phyloP scores from a whole-genome alignment of 2,888 invertebrate genomes.

The Campaea margaritaria region DNA sequence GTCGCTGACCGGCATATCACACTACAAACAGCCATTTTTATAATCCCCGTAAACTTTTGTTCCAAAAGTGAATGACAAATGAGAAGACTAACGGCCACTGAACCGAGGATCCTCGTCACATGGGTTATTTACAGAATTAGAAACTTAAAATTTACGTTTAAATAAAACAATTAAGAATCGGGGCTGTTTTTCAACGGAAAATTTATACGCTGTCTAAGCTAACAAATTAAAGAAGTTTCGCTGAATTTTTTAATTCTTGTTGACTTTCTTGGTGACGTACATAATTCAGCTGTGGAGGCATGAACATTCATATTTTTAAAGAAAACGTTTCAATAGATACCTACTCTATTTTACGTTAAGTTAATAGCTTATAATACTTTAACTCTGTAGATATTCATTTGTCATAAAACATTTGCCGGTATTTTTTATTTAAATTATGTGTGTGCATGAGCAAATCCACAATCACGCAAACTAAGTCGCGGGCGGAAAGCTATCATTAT shows the following conservation, averaged over 20 bases:
- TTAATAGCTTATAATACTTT: too few relatives aligned
- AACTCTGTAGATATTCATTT: too few relatives aligned
- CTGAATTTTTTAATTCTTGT: slow-evolving; percentile 46
- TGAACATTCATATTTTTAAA: slow-evolving; percentile 6
- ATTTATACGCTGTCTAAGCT: slow-evolving; percentile 59
- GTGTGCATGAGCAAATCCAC: not conserved
- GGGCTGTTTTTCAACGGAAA: slow-evolving; percentile 58
- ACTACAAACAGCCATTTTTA: slow-evolving; percentile 48
- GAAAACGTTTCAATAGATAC: not conserved
- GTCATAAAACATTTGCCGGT: too few relatives aligned
- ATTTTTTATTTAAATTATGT: not conserved
- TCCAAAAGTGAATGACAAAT: slow-evolving; percentile 20
- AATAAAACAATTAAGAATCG: slow-evolving; percentile 60
- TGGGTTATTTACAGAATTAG: slow-evolving; percentile 52
- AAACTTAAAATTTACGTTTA: slow-evolving; percentile 47
- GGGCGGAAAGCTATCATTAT: slow-evolving; percentile 1
- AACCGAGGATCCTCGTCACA: slow-evolving; percentile 40
- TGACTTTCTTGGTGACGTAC: slow-evolving; percentile 30
- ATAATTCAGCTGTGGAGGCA: slow-evolving; percentile 8
- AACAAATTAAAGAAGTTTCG: slow-evolving; percentile 50
- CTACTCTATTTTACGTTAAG: too few relatives aligned
- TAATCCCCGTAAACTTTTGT: slow-evolving; percentile 6
- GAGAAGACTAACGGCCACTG: slow-evolving; percentile 49
- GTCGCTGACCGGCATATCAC: slow-evolving; percentile 70
- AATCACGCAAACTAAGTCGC: not conserved